These are phyloP conservation scores for Embidobia sp. DNA, from an alignment of 2,888 invertebrate genomes.

Conservation along the genomic window DNA sequence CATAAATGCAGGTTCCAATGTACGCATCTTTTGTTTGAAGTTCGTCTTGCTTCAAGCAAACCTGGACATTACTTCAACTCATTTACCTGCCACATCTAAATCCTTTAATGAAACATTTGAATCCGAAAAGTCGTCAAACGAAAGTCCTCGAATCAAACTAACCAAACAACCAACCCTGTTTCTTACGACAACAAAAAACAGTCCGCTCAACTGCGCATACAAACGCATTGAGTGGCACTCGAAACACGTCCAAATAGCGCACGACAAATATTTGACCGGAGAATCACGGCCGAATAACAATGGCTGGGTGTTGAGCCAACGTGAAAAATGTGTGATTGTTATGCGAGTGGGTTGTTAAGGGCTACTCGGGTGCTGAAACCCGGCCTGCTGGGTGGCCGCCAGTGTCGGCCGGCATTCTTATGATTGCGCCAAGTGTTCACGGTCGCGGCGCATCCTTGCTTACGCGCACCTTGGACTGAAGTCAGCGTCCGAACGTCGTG, in stretches of 20 bases:
- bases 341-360: slow-evolving; percentile 21
- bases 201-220: background rate
- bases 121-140: too few relatives aligned
- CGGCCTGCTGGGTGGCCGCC: slow-evolving; percentile 29
- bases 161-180: too few relatives aligned
- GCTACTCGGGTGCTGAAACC: slow-evolving; percentile 19
- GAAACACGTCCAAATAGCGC: slow-evolving; percentile 20
- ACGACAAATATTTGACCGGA: slow-evolving; percentile 29
- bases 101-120: too few relatives aligned
- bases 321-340: slow-evolving; percentile 37
- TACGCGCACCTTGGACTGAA: slow-evolving; percentile 39
- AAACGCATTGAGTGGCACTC: background rate
- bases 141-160: too few relatives aligned
- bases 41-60: too few relatives aligned
- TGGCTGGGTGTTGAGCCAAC: slow-evolving; percentile 4
- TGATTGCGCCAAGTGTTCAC: slow-evolving; percentile 5
- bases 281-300: slow-evolving; percentile 23
- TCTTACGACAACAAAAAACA: too few relatives aligned
- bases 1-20: too few relatives aligned
- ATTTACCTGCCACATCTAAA: too few relatives aligned
- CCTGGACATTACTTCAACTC: too few relatives aligned
- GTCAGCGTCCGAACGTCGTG: slow-evolving; percentile 43
- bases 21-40: too few relatives aligned
- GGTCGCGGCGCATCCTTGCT: slow-evolving; percentile 15
- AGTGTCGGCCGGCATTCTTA: slow-evolving; percentile 24